phyloP scores from a whole-genome alignment of 2,888 invertebrate genomes.

The Sympetrum striolatum region DNA sequence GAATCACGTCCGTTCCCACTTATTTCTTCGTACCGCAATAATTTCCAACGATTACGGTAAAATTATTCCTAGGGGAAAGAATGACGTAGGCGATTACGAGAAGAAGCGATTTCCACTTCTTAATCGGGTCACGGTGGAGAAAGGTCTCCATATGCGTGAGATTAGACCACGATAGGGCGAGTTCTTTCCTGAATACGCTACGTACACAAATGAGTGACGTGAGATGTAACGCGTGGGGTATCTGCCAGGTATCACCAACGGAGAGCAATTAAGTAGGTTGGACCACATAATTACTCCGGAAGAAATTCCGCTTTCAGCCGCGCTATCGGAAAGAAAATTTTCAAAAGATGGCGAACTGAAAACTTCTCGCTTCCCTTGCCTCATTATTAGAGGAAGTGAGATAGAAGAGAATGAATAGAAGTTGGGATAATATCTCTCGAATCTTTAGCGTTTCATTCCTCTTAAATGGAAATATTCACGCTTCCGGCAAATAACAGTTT shows the following conservation, averaged over 20 bases:
- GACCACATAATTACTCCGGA: neutral
- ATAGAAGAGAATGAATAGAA: neutral
- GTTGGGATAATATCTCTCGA: neutral
- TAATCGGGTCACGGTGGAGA: neutral
- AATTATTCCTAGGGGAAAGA: neutral
- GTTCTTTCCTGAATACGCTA: neutral
- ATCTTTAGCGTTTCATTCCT: neutral
- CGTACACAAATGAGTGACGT: too few relatives aligned
- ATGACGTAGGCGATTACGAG: neutral
- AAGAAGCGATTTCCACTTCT: neutral
- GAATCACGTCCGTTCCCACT: neutral
- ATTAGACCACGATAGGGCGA: neutral
- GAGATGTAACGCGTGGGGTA: neutral
- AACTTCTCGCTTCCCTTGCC: neutral
- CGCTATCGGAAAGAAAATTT: neutral
- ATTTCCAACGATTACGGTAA: neutral
- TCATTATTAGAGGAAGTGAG: neutral
- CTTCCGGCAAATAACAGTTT: conserved; percentile 23
- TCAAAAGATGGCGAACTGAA: neutral
- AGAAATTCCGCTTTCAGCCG: neutral
- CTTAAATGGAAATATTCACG: neutral
- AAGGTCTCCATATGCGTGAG: neutral
- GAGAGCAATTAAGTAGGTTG: neutral
- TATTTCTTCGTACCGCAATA: neutral
- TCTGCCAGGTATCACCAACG: neutral